Evolutionary conservation across 2,797 vertebrate genomes (phyloP), one percentile per base, ranked within the genome.

Genomic region (Phoebastria nigripes): DNA sequence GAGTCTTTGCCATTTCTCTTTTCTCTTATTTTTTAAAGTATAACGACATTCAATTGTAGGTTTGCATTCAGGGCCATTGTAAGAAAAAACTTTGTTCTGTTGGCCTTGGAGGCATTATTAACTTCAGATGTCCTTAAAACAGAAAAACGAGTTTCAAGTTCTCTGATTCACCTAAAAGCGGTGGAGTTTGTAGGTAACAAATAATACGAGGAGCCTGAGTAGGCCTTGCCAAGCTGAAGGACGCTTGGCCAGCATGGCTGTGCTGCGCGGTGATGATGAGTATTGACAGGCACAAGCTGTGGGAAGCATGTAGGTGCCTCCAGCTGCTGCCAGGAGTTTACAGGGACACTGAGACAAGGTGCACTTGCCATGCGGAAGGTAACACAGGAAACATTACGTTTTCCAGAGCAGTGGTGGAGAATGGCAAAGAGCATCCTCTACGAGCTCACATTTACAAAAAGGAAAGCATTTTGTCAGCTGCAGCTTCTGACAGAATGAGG

Each of bases 381-480:
- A 72, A 80, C 82, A 59, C 89, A 92, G 82, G 89, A 95, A 94
- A 62, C 67, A 71, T 42, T 6, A 73, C 16, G 37, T 58, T 63
- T 58, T 73, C 72, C 7, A 1, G 51, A 87, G 69, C 25, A 14
- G 52, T 18, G 82, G 70, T 5, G 9, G 79, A 69, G 82, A 96
- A 77, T 51, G 70, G 80, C 85, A 84, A 82, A 72, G 74, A 46
- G 89, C 1, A 25, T 86, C 66, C 69, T 83, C 81, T 52, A 6
- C 28, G 41, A 93, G 89, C 85, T 84, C 70, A 25, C 22, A 37
- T 9, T 72, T 33, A 74, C 37, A 14, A 21, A 66, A 83, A 90
- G 71, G 87, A 76, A 92, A 94, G 80, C 37, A 2, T 66, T 90
- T 56, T 85, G 79, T 92, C 86, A 81, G 92, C 94, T 85, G 87